Base-by-base conservation (phyloP, 2,797 vertebrate genomes). In the Leptoclinus maculatus region DNA sequence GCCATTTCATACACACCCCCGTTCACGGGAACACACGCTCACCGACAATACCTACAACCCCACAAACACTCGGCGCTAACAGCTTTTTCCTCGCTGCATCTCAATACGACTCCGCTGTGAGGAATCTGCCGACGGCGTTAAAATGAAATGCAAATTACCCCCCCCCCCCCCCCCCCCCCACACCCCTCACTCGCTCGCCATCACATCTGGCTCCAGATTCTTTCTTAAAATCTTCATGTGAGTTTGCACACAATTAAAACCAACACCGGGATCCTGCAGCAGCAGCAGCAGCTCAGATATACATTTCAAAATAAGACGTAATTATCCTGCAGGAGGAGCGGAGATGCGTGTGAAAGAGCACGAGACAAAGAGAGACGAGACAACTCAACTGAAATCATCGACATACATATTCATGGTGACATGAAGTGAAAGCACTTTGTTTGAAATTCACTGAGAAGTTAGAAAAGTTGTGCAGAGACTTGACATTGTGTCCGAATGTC, bases 191-290 rank as follows among this genome's bases (percentile, higher is more conserved):
- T 68, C 25, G 21, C 47, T 23, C 32, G 69, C 80, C 80, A 36
- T 82, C 91, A 92, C 94, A 94, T 94, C 94, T 94, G 93, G 89
- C 86, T 54, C 71, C 74, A 8, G 6, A 65, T n/a, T 21, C 66
- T 73, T 83, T 74, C 78, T 86, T 66, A 71, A 87, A 83, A 79
- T 76, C 86, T 87, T 80, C 80, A 68, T 84, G 86, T 71, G 79
- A 74, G 84, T 84, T 89, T 91, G 85, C 91, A 91, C 87, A 93
- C 91, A 93, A 92, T 94, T 93, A 92, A 94, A 91, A 93, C 60
- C 38, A 91, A 80, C 89, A 84, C 25, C 13, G 82, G 80, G 83
- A 83, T 75, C 75, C 89, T 77, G 87, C 68, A 7, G 72, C 69
- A 41, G 76, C 68, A 39, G 76, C 75, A 38, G 74, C 63, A 19